phyloP scores from a whole-genome alignment of 2,888 invertebrate genomes.

The Dione juno region DNA sequence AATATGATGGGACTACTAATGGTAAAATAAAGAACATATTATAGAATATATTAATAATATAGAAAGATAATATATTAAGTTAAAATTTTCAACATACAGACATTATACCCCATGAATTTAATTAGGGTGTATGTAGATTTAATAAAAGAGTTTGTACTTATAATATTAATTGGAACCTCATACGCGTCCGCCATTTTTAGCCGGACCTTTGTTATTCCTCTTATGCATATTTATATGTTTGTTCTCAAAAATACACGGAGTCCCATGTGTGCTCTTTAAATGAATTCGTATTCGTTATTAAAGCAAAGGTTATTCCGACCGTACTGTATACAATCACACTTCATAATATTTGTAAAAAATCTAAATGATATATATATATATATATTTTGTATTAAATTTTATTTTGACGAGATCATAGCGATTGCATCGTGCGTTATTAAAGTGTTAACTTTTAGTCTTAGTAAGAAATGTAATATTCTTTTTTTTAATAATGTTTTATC shows the following conservation, averaged over 20 bases:
- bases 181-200: constrained; percentile 62
- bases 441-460: too few relatives aligned
- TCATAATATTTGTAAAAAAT: constrained; percentile 24
- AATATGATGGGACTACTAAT: too few relatives aligned
- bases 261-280: constrained; percentile 64
- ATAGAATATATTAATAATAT: background rate
- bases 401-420: background rate
- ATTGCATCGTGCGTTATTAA: too few relatives aligned
- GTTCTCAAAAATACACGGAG: constrained; percentile 64
- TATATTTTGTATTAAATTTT: too few relatives aligned
- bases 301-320: constrained; percentile 46
- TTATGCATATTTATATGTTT: constrained; percentile 81
- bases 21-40: too few relatives aligned
- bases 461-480: too few relatives aligned
- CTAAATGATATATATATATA: background rate
- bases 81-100: constrained; percentile 7
- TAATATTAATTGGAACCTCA: constrained; percentile 70
- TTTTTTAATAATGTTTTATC: too few relatives aligned
- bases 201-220: constrained; percentile 71
- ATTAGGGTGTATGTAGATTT: constrained; percentile 61
- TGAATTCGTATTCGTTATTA: constrained; percentile 57
- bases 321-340: constrained; percentile 29
- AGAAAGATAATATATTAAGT: background rate
- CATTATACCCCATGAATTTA: constrained; percentile 22
- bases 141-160: constrained; percentile 80